These are phyloP conservation scores for Arctia plantaginis DNA, from an alignment of 2,888 invertebrate genomes.

Conservation along the genomic window DNA sequence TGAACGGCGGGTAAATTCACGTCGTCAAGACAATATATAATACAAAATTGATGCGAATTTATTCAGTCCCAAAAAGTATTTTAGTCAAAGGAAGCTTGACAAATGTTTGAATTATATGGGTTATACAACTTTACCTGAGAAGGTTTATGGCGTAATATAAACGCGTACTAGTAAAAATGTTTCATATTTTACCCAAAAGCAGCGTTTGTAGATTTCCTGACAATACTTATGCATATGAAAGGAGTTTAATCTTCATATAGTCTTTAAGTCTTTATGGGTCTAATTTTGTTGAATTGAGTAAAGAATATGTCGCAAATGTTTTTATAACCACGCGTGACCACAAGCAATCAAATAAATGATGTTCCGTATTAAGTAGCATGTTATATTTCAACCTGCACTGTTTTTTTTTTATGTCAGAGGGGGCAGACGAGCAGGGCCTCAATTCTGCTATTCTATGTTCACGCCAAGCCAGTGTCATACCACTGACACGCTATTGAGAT, in stretches of 20 bases:
- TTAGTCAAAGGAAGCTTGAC: background rate
- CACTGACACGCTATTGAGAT: too few species aligned
- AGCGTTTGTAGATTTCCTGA: background rate
- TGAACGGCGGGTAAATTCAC: too few species aligned
- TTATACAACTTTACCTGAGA: slow-evolving; percentile 4
- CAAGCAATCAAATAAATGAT: too few species aligned
- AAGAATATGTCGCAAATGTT: background rate
- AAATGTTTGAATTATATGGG: slow-evolving; percentile 1
- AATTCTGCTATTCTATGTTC: too few species aligned
- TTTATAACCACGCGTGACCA: background rate
- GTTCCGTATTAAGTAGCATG: too few species aligned
- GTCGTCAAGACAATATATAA: background rate
- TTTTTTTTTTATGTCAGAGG: too few species aligned
- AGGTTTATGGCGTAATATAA: slow-evolving; percentile 12
- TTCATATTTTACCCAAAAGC: background rate
- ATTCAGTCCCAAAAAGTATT: background rate
- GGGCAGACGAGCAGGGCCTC: too few species aligned
- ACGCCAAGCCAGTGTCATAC: too few species aligned
- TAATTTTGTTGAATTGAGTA: background rate
- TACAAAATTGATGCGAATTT: slow-evolving; percentile 1
- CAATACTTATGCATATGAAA: background rate
- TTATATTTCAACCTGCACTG: too few species aligned
- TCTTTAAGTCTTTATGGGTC: background rate
- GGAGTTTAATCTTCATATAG: background rate
- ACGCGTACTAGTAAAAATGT: background rate